Base-by-base conservation (phyloP, 2,888 invertebrate genomes). In the Ormyrus labotus region DNA sequence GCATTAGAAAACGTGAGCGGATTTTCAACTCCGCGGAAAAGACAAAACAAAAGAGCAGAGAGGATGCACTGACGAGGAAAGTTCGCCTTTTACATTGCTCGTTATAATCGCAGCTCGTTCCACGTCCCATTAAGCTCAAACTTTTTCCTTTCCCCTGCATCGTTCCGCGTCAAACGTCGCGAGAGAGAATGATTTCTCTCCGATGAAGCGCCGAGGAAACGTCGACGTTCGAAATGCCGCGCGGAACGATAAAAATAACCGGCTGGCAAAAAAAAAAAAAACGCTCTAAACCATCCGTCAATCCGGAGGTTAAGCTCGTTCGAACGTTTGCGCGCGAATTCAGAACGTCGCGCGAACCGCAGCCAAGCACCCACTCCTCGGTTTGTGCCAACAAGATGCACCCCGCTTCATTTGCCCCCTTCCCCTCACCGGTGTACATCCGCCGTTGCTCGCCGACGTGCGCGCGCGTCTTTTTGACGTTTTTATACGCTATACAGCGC, bases 381-480 rank as follows among this genome's bases (percentile, higher is more conserved):
- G 77, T 81, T 77, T 81, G 80, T 81, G 80, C 80, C 80, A 77
- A 81, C 58, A n/a, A 63, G 57, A 57, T 65, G 34, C 4, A 4
- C 34, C 34, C 34, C 34, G 34, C 34, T 34, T 34, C 8, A 34
- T 74, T 65, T 58, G 57, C 67, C 34, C 34, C 34, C 34, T 13
- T 13, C 13, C 19, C 60, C 55, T 7, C 19, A 9, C 61, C 34
- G 34, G 34, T 34, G 34, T 34, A 34, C 2, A 34, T 4, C 34
- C 34, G 34, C 4, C 55, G 61, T 65, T 51, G 47, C 53, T 78
- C 47, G 11, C 55, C 10, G 47, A 63, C 11, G 10, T 72, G 34
- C 4, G 4, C 34, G 34, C 34, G 34, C 34, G 34, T 34, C 34
- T 34, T 34, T 34, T 34, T 34, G 11, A 70, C 47, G n/a, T 53